phyloP scores from a whole-genome alignment of 2,888 invertebrate genomes.

The Agrochola lychnidis region DNA sequence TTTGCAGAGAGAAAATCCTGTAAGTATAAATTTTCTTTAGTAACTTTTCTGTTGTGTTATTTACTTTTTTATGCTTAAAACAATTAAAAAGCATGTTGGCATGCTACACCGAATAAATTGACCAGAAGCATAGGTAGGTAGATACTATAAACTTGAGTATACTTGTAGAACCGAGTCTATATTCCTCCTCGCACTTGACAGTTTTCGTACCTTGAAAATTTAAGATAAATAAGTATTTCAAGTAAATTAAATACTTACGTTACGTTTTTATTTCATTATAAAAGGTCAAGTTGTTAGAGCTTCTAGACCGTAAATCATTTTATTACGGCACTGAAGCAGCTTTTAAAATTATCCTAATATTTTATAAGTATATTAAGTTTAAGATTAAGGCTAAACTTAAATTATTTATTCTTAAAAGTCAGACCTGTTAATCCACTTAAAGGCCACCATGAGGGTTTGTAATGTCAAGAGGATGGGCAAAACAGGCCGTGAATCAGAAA shows the following conservation, averaged over 20 bases:
- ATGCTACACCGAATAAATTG: too few species aligned
- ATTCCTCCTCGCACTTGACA: background rate
- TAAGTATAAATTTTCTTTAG: slow-evolving; percentile 56
- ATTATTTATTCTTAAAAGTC: background rate
- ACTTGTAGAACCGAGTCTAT: background rate
- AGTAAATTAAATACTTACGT: background rate
- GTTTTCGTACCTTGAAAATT: background rate
- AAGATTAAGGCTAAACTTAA: background rate
- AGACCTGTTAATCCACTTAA: background rate
- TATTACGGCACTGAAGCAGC: slow-evolving; percentile 3
- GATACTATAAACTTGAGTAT: too few species aligned
- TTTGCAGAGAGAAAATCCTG: slow-evolving; percentile 72
- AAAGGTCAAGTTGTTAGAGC: slow-evolving; percentile 9
- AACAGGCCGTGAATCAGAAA: background rate
- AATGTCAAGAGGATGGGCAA: background rate
- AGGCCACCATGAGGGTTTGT: background rate
- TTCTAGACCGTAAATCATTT: slow-evolving; percentile 25
- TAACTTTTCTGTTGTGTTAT: background rate
- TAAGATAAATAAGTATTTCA: background rate
- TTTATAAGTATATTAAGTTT: background rate
- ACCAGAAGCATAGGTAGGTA: too few species aligned
- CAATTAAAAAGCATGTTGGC: too few species aligned
- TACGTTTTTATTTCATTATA: slow-evolving; percentile 19
- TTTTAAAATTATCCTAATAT: slow-evolving; percentile 18
- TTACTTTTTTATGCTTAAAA: background rate